Conservation (phyloP, 1,140 invertebrate species). For the Drosophila repleta region DNA sequence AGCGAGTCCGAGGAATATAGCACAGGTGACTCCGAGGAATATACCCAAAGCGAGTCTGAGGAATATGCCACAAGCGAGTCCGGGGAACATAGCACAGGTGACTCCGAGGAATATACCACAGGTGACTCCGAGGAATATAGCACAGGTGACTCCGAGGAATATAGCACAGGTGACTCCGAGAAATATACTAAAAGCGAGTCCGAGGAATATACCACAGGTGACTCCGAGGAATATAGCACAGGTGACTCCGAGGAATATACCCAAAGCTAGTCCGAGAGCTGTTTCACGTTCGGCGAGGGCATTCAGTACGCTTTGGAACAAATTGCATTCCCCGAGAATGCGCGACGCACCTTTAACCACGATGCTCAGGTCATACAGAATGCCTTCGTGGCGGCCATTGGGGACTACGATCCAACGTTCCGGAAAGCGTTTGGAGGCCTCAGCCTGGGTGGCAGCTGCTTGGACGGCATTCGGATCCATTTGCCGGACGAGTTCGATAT, state of each 20-base stretch:
- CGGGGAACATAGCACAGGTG: too few relatives aligned
- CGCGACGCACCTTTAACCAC: slow-evolving; percentile 14
- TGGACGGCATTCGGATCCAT: slow-evolving; percentile 30
- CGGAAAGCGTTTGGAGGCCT: slow-evolving; percentile 34
- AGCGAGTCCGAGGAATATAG: too few relatives aligned
- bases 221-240: too few relatives aligned
- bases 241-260: too few relatives aligned
- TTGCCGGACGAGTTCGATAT: slow-evolving; percentile 61
- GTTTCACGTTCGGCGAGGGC: slow-evolving; percentile 30
- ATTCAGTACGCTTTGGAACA: slow-evolving; percentile 37
- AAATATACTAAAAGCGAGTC: too few relatives aligned
- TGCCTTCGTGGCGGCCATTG: slow-evolving; percentile 31
- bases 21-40: too few relatives aligned
- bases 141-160: too few relatives aligned
- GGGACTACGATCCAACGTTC: slow-evolving; percentile 34
- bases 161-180: too few relatives aligned
- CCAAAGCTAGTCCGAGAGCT: background rate
- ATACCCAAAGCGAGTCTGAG: background rate
- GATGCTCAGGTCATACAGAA: slow-evolving; percentile 51
- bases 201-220: too few relatives aligned
- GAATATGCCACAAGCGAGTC: too few relatives aligned
- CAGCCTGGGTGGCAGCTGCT: slow-evolving; percentile 44
- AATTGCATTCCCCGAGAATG: slow-evolving; percentile 19
- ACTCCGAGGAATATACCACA: too few relatives aligned
- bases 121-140: too few relatives aligned